Conservation (phyloP, 2,113 vertebrate species). For the Euleptes europaea region DNA sequence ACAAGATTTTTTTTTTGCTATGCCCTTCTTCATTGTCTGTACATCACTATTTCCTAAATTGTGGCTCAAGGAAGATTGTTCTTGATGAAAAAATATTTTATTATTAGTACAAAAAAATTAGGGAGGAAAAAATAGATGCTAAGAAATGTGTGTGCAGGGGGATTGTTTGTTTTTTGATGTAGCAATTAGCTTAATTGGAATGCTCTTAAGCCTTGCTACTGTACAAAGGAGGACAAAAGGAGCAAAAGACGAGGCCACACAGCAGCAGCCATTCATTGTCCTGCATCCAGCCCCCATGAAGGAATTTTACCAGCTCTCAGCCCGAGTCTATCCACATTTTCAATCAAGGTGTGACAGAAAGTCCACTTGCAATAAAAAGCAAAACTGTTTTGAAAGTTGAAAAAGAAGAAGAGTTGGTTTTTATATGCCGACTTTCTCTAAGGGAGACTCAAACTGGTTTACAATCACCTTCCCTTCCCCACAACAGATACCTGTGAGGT, state of each 20-base stretch:
- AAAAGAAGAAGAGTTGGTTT: not conserved
- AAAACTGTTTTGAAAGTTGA: not conserved
- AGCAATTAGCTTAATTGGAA: not conserved
- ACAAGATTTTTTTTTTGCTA: not conserved
- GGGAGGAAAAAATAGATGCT: not conserved
- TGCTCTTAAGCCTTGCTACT: not conserved
- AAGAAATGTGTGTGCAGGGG: no score
- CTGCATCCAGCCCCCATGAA: not conserved
- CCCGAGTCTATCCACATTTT: not conserved
- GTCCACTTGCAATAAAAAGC: not conserved
- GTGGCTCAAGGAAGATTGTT: not conserved
- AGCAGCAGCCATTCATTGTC: not conserved
- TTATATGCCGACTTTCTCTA: no score
- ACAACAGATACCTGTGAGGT: no score
- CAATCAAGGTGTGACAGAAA: not conserved
- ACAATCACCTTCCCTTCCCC: no score
- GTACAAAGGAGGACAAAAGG: not conserved
- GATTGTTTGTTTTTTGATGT: not conserved
- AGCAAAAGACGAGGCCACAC: not conserved
- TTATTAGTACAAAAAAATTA: not conserved
- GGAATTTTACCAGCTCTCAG: not conserved
- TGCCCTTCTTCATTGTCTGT: not conserved
- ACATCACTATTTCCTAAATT: not conserved
- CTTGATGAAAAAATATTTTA: constrained; percentile 2
- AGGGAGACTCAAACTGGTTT: no score